A percentile compares a stretch with the other conserved stretches of the same genome.
These are phyloP conservation scores for Drosophila nigricruria DNA, from an alignment of 2,888 invertebrate genomes.

Conservation along the genomic window DNA sequence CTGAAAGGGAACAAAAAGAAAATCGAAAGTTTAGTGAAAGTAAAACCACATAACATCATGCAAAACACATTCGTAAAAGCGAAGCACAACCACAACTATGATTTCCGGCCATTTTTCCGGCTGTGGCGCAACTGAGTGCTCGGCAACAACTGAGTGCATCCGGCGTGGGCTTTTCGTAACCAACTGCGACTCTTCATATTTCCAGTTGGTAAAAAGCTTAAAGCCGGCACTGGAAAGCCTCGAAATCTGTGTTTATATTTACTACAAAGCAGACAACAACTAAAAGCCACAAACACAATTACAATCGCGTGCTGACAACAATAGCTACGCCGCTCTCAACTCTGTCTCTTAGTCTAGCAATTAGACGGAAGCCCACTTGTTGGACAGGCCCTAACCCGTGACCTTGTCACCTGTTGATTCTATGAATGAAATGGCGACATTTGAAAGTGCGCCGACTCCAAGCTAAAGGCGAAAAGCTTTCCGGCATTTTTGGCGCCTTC, in stretches of 20 bases:
- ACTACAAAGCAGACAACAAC: conserved; percentile 6
- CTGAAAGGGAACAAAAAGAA: conserved; percentile 61
- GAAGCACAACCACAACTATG: conserved; percentile 4
- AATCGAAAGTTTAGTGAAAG: not conserved
- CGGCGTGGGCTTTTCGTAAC: not conserved
- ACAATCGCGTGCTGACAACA: conserved; percentile 12
- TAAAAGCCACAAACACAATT: conserved; percentile 1
- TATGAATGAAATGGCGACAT: conserved; percentile 41
- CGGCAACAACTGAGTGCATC: conserved; percentile 21
- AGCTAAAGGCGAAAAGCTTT: conserved; percentile 57
- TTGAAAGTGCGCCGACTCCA: conserved; percentile 40
- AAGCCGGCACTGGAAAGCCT: conserved; percentile 44
- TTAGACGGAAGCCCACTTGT: conserved; percentile 55
- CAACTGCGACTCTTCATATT: conserved; percentile 11
- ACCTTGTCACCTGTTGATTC: conserved; percentile 64
- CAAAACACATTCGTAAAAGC: not conserved
- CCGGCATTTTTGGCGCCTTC: conserved; percentile 66
- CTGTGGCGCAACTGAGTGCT: conserved; percentile 16
- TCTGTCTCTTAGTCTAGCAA: not conserved
- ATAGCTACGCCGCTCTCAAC: not conserved
- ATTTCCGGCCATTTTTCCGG: conserved; percentile 25
- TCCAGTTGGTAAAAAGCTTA: conserved; percentile 62
- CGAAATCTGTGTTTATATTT: conserved; percentile 47
- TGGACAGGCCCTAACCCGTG: conserved; percentile 49
- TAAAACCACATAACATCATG: not conserved